These are phyloP conservation scores for Masticophis lateralis DNA, from an alignment of 2,797 vertebrate species.

Conservation along the genomic window DNA sequence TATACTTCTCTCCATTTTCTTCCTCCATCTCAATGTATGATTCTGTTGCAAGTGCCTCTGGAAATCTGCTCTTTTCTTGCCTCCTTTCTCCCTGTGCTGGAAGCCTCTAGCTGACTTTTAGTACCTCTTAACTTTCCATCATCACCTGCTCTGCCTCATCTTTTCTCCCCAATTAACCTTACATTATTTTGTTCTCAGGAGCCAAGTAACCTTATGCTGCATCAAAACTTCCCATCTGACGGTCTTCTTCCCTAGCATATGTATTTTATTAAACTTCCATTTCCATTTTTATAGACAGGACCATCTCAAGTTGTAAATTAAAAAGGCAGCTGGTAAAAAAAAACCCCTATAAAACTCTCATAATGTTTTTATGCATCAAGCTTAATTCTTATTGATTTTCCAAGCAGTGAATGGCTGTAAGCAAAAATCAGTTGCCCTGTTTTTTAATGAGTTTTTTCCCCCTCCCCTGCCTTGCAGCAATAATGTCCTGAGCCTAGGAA, in stretches of 20 bases:
- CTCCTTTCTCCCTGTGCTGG: background rate
- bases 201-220: constrained; percentile 38
- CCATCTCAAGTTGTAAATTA: constrained; percentile 46
- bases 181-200: constrained; percentile 38
- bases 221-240: constrained; percentile 33
- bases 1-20: background rate
- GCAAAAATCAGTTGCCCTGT: constrained; percentile 22
- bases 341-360: constrained; percentile 42
- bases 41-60: background rate
- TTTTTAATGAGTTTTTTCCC: constrained; percentile 43
- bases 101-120: constrained; percentile 23
- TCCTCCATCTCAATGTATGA: background rate
- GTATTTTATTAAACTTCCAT: constrained; percentile 41
- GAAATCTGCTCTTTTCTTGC: background rate
- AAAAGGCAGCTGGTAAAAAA: constrained; percentile 44
- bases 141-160: constrained; percentile 40
- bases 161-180: constrained; percentile 54
- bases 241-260: constrained; percentile 32
- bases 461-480: background rate
- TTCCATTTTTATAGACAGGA: background rate
- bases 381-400: constrained; percentile 62
- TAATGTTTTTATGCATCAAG: constrained; percentile 56
- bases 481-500: background rate
- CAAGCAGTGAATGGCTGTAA: constrained; percentile 26
- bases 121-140: background rate